Evolutionary conservation across 2,113 vertebrate genomes (phyloP), one percentile per base, ranked within the genome.

Genomic region (Ptychochromis oligacanthus): DNA sequence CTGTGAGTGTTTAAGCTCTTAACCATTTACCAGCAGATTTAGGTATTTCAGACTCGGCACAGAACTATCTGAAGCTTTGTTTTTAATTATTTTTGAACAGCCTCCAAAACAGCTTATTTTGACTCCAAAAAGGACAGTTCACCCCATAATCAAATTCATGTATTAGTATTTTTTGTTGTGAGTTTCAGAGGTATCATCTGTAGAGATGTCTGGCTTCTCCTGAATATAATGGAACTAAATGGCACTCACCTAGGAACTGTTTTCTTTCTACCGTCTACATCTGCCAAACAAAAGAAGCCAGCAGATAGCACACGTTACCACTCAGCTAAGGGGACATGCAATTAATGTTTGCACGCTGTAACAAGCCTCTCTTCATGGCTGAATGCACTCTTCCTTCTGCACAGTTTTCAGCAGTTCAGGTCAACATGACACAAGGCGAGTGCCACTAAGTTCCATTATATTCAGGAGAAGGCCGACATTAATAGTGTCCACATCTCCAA

Each of bases 51-150:
- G 34, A 62, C 20, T 62, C 2, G 13, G 2, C 60, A 36, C n/a
- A 13, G 18, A 0, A n/a, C 36, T 38, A 62, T 40, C n/a, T 64
- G 14, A 64, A 64, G 36, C 36, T 43, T 6, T 0, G n/a, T n/a
- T n/a, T n/a, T n/a, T n/a, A n/a, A n/a, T 24, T 22, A 43, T 65
- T 12, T 5, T 43, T 43, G 62, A 43, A 43, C 38, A 0, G 22
- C n/a, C 0, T 65, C 62, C 14, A 24, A 65, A 65, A 17, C 62
- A 0, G 6, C 22, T 64, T 1, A 0, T 12, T 0, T 64, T 64
- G n/a, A n/a, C 61, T 40, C 12, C 17, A 0, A 65, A 65, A 65
- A 1, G 0, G 36, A 24, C 36, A 1, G 1, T 49, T 49, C 46
- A 49, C 2, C 14, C 46, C 46, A 17, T 15, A 5, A 15, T 49